Conservation (phyloP, 2,113 vertebrate species). For the Lophochroa leadbeateri region DNA sequence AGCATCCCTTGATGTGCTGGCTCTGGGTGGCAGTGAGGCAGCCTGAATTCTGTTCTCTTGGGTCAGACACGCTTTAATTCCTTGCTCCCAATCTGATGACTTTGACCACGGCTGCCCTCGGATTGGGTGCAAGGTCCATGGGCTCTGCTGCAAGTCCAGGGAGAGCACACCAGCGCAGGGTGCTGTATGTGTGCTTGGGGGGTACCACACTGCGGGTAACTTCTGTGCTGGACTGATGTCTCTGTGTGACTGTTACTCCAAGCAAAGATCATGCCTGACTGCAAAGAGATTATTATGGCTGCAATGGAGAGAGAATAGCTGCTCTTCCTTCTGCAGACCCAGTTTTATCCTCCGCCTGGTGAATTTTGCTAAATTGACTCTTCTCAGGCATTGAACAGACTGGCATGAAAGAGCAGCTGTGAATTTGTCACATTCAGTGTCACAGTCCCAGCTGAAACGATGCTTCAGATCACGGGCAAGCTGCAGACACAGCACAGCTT, state of each 20-base stretch:
- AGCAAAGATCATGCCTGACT: neutral
- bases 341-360: neutral
- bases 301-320: neutral
- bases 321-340: neutral
- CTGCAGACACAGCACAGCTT: neutral
- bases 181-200: no score
- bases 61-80: accelerated
- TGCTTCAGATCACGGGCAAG: neutral
- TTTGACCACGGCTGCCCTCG: no score
- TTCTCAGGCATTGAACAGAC: neutral
- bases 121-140: no score
- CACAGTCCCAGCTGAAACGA: neutral
- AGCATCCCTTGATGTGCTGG: neutral
- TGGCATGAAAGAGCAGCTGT: neutral
- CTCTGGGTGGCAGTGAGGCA: no score
- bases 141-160: neutral
- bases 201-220: accelerated
- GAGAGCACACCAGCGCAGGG: accelerated
- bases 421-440: neutral
- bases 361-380: neutral
- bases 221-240: accelerated
- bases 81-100: no score
- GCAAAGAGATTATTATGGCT: accelerated
- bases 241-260: accelerated
- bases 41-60: accelerated